A percentile compares a stretch with the other conserved stretches of the same genome.
Conservation (phyloP, 2,888 invertebrate genomes). For the Tuberolachnus salignus region DNA sequence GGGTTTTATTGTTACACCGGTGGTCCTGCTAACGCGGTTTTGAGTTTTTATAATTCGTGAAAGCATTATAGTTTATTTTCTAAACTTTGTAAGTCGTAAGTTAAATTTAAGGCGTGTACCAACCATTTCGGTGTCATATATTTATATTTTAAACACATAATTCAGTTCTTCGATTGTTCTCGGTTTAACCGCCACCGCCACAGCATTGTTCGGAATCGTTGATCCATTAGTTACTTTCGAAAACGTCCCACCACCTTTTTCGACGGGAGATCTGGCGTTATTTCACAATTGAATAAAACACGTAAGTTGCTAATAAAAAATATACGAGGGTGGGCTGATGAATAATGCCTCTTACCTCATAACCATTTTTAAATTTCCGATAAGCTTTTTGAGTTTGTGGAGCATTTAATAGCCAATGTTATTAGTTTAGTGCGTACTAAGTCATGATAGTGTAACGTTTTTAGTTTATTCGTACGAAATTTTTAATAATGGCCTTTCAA, state of each 20-base stretch:
- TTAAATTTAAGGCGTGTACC: not conserved
- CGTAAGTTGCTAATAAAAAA: not conserved
- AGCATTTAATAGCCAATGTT: too few relatives aligned
- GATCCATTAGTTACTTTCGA: conserved; percentile 34
- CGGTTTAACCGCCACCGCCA: not conserved
- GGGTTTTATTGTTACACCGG: not conserved
- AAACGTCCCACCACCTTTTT: conserved; percentile 2
- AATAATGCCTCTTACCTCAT: too few relatives aligned
- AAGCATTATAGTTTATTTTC: not conserved
- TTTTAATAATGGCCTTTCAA: too few relatives aligned
- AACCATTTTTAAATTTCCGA: too few relatives aligned
- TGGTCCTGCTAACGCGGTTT: not conserved
- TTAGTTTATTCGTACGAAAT: too few relatives aligned
- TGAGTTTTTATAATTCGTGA: not conserved
- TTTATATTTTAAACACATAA: conserved; percentile 8
- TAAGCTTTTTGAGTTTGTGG: too few relatives aligned
- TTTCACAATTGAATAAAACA: conserved; percentile 23
- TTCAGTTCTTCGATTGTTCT: not conserved
- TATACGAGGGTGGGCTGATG: too few relatives aligned
- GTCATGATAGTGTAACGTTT: too few relatives aligned
- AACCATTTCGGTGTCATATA: not conserved
- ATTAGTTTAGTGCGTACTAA: too few relatives aligned
- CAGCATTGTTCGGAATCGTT: conserved; percentile 10
- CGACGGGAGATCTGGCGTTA: too few relatives aligned
- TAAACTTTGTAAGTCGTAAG: not conserved